phyloP scores from a whole-genome alignment of 2,113 vertebrate genomes.

The Pteropus alecto region DNA sequence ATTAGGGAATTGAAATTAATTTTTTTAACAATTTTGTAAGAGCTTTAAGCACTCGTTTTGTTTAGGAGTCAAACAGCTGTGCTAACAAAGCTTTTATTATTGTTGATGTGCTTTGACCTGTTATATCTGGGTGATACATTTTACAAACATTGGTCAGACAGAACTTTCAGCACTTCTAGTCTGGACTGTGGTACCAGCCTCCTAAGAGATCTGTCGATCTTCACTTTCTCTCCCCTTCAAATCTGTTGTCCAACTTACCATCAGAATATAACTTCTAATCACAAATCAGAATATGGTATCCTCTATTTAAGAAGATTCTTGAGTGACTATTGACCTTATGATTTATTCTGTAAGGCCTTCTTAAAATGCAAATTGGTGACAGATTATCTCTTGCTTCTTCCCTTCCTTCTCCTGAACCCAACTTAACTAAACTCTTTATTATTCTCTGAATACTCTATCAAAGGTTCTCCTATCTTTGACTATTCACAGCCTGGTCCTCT shows the following conservation, averaged over 20 bases:
- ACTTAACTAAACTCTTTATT: background rate
- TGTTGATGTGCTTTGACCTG: background rate
- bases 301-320: background rate
- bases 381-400: background rate
- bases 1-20: constrained; percentile 71
- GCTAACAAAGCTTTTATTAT: constrained; percentile 5
- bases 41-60: constrained; percentile 65
- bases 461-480: background rate
- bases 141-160: background rate
- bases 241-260: background rate
- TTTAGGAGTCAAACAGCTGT: constrained; percentile 63
- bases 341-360: background rate
- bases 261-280: background rate
- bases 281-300: background rate
- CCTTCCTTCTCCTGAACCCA: background rate
- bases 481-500: background rate
- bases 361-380: background rate
- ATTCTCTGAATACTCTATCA: background rate
- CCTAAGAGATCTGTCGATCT: background rate
- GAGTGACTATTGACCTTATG: rapidly evolving
- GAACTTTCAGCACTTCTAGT: background rate
- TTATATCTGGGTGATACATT: constrained; percentile 6
- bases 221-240: background rate
- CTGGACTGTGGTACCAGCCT: background rate
- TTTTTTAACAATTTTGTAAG: constrained; percentile 62